Evolutionary conservation across 2,888 invertebrate genomes (phyloP).

Genomic region (Drosophila percnosoma): DNA sequence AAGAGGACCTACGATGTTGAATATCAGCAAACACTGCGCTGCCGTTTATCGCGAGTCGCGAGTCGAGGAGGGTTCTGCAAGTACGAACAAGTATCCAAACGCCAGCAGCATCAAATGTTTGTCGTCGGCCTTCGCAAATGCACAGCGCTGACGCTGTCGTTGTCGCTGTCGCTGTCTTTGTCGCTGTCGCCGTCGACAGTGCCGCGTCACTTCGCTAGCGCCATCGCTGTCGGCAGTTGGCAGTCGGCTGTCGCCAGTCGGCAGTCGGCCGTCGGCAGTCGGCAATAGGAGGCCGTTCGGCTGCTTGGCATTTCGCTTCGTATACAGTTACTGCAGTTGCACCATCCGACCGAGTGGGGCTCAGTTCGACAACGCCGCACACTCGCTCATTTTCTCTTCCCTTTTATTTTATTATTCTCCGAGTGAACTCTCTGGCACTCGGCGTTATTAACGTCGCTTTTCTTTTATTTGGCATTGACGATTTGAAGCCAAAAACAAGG

Average conservation of each 20-base stretch:
- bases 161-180: constrained; percentile 1
- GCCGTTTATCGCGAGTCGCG: constrained; percentile 57
- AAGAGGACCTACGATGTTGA: constrained; percentile 23
- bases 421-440: constrained; percentile 27
- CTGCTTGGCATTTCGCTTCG: constrained; percentile 35
- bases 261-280: constrained; percentile 1
- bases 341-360: constrained; percentile 36
- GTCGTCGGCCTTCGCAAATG: constrained; percentile 59
- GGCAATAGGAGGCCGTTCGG: constrained; percentile 29
- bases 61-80: constrained; percentile 58
- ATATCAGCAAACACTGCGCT: constrained; percentile 43
- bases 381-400: constrained; percentile 3
- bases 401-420: constrained; percentile 12
- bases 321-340: constrained; percentile 55
- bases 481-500: constrained; percentile 46
- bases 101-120: constrained; percentile 60
- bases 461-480: constrained; percentile 64
- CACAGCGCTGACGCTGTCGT: constrained; percentile 34
- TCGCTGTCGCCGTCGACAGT: constrained; percentile 5
- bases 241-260: constrained; percentile 24
- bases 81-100: constrained; percentile 52
- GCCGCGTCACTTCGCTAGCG: constrained; percentile 3
- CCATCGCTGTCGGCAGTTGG: constrained; percentile 20
- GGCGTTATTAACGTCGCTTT: constrained; percentile 59
- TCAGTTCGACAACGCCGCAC: constrained; percentile 9